These are phyloP conservation scores for Eudasyphora cyanicolor DNA, from an alignment of 2,888 invertebrate species.

Conservation along the genomic window DNA sequence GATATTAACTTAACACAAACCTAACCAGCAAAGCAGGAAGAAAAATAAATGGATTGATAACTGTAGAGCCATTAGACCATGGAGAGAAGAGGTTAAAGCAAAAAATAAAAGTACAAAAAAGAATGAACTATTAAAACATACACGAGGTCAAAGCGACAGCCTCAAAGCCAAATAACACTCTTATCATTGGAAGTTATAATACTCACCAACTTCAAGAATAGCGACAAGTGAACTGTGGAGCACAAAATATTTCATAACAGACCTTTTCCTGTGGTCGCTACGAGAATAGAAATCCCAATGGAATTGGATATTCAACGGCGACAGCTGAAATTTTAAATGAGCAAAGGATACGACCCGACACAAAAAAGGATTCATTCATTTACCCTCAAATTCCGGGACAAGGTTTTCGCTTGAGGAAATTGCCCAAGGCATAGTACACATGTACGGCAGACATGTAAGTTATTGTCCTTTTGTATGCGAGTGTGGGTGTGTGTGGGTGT, in stretches of 20 bases:
- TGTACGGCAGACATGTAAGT: constrained; percentile 27
- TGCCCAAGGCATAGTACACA: constrained; percentile 7
- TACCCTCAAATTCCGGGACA: neutral
- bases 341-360: neutral
- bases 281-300: neutral
- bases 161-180: neutral
- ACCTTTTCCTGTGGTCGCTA: neutral
- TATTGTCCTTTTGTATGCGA: neutral
- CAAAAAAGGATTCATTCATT: constrained; percentile 6
- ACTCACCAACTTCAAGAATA: neutral
- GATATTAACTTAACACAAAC: neutral
- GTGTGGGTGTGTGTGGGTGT: neutral
- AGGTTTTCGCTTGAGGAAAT: neutral
- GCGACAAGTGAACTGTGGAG: neutral
- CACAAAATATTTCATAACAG: neutral
- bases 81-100: neutral
- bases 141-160: neutral
- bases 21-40: neutral
- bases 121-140: neutral
- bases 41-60: neutral
- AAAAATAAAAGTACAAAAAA: no score
- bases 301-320: neutral
- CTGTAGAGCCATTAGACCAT: neutral
- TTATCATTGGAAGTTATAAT: neutral
- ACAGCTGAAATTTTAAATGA: neutral